Evolutionary conservation across 2,797 vertebrate species (phyloP).

Genomic region (Anableps anableps): DNA sequence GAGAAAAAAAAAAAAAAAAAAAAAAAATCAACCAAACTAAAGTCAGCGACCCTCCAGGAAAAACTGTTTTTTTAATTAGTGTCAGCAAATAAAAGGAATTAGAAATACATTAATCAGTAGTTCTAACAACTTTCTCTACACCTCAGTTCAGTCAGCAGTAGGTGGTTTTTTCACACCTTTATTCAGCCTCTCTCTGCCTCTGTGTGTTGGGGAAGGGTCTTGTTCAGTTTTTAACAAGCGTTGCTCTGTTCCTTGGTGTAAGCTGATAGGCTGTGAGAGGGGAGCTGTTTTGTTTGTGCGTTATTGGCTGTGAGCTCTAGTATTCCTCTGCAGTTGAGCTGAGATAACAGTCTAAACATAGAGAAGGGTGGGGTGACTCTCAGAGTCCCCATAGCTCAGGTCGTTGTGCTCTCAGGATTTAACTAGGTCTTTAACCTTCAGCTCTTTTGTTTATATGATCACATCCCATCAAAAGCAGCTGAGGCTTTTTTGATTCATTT

Average conservation of each 20-base stretch:
- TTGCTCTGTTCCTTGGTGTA: constrained; percentile 63
- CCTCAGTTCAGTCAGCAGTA: not conserved
- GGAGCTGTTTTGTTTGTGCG: constrained; percentile 61
- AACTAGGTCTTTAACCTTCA: constrained; percentile 14
- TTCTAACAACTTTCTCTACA: constrained; percentile 6
- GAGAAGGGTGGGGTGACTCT: constrained; percentile 38
- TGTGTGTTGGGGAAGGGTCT: constrained; percentile 41
- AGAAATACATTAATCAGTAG: not conserved
- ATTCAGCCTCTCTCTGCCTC: not conserved
- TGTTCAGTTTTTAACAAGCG: constrained; percentile 68
- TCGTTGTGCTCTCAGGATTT: constrained; percentile 36
- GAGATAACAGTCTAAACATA: constrained; percentile 75
- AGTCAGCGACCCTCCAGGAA: constrained; percentile 1
- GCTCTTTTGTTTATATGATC: constrained; percentile 7
- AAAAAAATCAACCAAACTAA: not conserved
- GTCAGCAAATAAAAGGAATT: not conserved
- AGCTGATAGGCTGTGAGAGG: constrained; percentile 55
- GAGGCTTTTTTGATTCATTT: not conserved
- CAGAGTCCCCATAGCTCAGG: constrained; percentile 34
- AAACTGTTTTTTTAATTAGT: constrained; percentile 2
- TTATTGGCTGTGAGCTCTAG: constrained; percentile 55
- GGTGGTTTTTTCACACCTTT: constrained; percentile 11
- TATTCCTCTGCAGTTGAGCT: constrained; percentile 60
- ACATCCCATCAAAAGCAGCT: not conserved
- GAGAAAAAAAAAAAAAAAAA: not conserved